These are phyloP conservation scores for Anthopleura xanthogrammica DNA, from an alignment of 92 coral and sea anemone genomes.

Conservation along the genomic window DNA sequence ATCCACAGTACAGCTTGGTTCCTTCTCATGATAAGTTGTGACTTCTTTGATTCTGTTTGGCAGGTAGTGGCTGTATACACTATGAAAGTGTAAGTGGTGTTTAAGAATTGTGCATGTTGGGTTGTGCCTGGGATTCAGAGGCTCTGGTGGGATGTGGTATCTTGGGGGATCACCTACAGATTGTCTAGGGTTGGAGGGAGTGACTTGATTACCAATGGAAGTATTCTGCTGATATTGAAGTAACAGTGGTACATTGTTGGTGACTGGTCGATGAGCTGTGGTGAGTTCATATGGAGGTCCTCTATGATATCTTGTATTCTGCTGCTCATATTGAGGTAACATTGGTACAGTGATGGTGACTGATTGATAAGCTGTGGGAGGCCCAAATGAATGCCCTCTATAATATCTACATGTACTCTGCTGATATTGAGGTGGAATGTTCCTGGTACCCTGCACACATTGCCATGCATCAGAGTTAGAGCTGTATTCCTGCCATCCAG, in stretches of 20 bases:
- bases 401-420: not conserved
- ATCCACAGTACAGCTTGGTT: constrained; percentile 84
- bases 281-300: no score
- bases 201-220: not conserved
- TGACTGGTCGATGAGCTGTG: no score
- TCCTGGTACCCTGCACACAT: no score
- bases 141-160: not conserved
- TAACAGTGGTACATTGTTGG: no score
- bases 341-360: not conserved
- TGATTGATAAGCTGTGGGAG: constrained; percentile 9
- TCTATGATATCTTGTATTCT: no score
- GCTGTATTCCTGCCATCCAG: constrained; percentile 1
- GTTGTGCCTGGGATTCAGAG: constrained; percentile 21
- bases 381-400: not conserved
- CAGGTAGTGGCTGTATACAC: constrained; percentile 75
- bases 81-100: constrained; percentile 60
- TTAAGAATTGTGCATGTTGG: constrained; percentile 6
- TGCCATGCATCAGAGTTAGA: not conserved
- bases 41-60: constrained; percentile 59
- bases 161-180: not conserved
- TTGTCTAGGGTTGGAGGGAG: not conserved
- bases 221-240: not conserved
- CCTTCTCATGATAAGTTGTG: constrained; percentile 78
- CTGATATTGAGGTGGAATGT: not conserved
- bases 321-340: not conserved